Conservation (phyloP, 1,140 invertebrate genomes). For the Manduca sexta region DNA sequence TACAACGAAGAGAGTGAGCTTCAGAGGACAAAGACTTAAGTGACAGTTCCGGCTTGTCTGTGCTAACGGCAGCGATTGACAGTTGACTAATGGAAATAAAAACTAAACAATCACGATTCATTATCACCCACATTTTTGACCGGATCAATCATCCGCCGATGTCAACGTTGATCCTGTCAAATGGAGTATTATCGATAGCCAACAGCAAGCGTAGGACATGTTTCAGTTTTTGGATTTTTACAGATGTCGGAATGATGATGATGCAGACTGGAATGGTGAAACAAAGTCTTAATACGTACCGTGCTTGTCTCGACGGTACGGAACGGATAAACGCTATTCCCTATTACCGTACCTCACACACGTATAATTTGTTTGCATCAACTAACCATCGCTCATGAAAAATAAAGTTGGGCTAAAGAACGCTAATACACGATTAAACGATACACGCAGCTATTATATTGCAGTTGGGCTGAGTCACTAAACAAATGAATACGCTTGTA, state of each 20-base stretch:
- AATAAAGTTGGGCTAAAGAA: constrained; percentile 51
- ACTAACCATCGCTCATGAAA: constrained; percentile 62
- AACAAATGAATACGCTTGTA: constrained; percentile 19
- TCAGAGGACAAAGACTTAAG: constrained; percentile 57
- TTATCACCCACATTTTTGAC: constrained; percentile 49
- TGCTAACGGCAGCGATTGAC: constrained; percentile 66
- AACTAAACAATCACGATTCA: constrained; percentile 38
- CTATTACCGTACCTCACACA: constrained; percentile 59
- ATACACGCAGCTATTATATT: constrained; percentile 60
- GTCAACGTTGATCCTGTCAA: background rate
- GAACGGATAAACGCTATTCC: constrained; percentile 44
- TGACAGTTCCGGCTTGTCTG: constrained; percentile 60
- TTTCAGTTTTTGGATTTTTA: constrained; percentile 80
- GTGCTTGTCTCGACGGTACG: constrained; percentile 87
- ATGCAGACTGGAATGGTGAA: constrained; percentile 95
- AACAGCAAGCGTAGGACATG: constrained; percentile 35
- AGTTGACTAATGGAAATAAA: constrained; percentile 22
- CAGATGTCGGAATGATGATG: constrained; percentile 96
- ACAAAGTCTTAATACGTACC: constrained; percentile 85
- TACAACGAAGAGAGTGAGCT: constrained; percentile 48
- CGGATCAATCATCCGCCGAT: constrained; percentile 36
- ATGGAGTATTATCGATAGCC: background rate
- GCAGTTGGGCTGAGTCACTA: constrained; percentile 54
- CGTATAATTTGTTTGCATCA: constrained; percentile 63
- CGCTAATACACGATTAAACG: constrained; percentile 62